These are phyloP conservation scores for Percopsis omiscomaycus DNA, from an alignment of 2,797 vertebrate species.

Conservation along the genomic window DNA sequence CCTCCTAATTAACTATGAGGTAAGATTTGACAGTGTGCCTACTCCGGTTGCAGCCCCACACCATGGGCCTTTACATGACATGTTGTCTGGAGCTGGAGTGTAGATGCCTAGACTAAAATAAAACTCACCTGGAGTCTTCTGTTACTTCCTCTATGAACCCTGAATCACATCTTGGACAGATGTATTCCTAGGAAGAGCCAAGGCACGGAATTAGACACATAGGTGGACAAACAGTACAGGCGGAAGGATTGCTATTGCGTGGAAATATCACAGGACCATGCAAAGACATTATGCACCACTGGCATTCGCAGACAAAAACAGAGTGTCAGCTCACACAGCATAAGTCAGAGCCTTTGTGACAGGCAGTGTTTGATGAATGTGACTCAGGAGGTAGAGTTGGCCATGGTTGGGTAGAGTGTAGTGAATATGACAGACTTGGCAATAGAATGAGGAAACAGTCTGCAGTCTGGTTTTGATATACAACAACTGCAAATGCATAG, in stretches of 20 bases:
- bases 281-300: neutral
- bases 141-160: constrained; percentile 97
- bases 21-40: neutral
- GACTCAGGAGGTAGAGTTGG: constrained; percentile 49
- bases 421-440: constrained; percentile 4
- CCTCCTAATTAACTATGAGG: neutral
- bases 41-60: constrained; percentile 18
- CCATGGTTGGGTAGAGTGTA: constrained; percentile 46
- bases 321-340: neutral
- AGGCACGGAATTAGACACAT: constrained; percentile 8
- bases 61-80: neutral
- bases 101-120: neutral
- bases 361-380: constrained; percentile 44
- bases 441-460: constrained; percentile 30
- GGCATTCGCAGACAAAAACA: constrained; percentile 2
- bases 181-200: constrained; percentile 85
- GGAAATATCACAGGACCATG: neutral
- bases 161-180: constrained; percentile 93
- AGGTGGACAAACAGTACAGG: neutral
- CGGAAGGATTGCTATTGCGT: neutral
- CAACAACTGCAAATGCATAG: too few species aligned
- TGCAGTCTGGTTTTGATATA: neutral
- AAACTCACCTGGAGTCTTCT: constrained; percentile 90
- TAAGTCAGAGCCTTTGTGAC: neutral
- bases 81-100: constrained; percentile 8